These are phyloP conservation scores for Cantharis rufa DNA, from an alignment of 2,888 invertebrate species.

Conservation along the genomic window DNA sequence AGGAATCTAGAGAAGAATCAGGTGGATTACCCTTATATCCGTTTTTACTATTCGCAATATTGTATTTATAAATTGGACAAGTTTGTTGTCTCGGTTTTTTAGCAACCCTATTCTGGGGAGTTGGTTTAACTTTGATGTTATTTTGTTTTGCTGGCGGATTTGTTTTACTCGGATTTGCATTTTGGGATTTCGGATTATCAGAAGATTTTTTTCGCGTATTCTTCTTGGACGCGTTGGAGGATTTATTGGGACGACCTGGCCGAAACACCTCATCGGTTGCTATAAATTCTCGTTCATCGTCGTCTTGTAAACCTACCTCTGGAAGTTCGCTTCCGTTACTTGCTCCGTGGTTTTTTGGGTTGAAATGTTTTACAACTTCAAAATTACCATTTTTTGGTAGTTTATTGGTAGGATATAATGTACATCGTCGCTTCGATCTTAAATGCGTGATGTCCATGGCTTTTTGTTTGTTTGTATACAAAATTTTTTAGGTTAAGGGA, in stretches of 20 bases:
- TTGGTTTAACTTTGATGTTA: neutral
- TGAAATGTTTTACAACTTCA: slow-evolving; percentile 5
- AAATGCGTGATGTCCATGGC: neutral
- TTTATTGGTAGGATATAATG: neutral
- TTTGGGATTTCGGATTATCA: neutral
- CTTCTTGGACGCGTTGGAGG: neutral
- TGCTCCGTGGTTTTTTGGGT: neutral
- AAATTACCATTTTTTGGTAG: neutral
- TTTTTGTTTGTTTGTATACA: slow-evolving; percentile 13
- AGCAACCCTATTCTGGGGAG: neutral
- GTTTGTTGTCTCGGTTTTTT: neutral
- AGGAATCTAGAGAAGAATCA: neutral
- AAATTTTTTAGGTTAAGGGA: slow-evolving; percentile 7
- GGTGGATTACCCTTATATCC: too few relatives aligned
- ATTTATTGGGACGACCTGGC: neutral
- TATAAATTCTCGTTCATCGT: neutral
- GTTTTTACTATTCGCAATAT: neutral
- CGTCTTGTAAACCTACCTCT: neutral
- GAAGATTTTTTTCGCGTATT: neutral
- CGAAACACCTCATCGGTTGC: neutral
- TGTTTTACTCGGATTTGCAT: neutral
- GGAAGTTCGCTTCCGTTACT: neutral
- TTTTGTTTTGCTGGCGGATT: neutral
- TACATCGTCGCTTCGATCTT: neutral
- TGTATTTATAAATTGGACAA: neutral